These are phyloP conservation scores for Epinotia demarniana DNA, from an alignment of 2,888 invertebrate genomes.

Conservation along the genomic window DNA sequence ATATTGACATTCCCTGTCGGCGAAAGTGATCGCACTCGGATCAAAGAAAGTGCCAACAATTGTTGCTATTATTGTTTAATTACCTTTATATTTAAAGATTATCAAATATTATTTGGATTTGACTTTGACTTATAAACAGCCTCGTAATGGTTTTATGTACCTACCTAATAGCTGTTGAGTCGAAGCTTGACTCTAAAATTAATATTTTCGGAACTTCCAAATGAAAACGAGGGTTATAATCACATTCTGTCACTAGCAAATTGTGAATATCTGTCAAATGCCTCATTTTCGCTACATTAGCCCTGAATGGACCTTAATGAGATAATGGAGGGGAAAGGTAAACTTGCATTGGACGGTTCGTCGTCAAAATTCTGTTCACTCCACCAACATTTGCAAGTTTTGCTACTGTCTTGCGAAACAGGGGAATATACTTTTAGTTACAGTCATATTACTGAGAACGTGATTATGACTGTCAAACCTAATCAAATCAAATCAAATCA, in stretches of 20 bases:
- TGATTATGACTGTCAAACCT: background rate
- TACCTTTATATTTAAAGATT: too few relatives aligned
- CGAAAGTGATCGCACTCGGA: too few relatives aligned
- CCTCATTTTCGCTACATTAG: slow-evolving; percentile 40
- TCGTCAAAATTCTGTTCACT: slow-evolving; percentile 19
- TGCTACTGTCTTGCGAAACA: slow-evolving; percentile 17
- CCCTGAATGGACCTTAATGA: slow-evolving; percentile 42
- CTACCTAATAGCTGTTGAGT: background rate
- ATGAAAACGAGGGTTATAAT: slow-evolving; percentile 19
- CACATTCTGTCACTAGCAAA: slow-evolving; percentile 39
- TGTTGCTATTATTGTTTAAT: too few relatives aligned
- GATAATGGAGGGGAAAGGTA: slow-evolving; percentile 42
- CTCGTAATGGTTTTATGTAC: background rate
- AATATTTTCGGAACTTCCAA: background rate
- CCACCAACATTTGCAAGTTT: slow-evolving; percentile 20
- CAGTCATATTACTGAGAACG: background rate
- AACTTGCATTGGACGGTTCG: slow-evolving; percentile 32
- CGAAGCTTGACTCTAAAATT: background rate
- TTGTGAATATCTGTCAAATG: slow-evolving; percentile 38
- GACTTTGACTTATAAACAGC: background rate
- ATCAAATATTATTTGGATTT: too few relatives aligned
- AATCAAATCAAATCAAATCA: too few relatives aligned
- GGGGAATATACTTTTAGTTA: background rate
- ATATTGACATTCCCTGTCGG: too few relatives aligned
- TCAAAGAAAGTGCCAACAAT: too few relatives aligned